Evolutionary conservation across 1,140 invertebrate genomes (phyloP).

Genomic region (Laodelphax striatellus): DNA sequence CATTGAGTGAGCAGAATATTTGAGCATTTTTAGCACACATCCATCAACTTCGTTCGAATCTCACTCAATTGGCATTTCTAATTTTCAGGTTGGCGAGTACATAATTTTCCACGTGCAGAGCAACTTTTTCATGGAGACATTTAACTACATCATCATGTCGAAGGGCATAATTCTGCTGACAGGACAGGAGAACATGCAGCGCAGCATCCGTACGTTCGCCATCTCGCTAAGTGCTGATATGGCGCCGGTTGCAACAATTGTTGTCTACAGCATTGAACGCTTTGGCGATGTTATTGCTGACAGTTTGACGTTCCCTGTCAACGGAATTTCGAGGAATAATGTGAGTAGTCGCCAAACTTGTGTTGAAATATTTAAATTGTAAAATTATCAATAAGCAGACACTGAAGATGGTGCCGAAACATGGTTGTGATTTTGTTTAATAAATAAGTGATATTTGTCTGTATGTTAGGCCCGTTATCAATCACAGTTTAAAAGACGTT

Average conservation of each 20-base stretch:
- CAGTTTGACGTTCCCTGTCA: conserved; percentile 86
- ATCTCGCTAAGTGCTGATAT: conserved; percentile 84
- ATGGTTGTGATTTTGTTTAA: too few relatives aligned
- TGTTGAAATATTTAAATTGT: too few relatives aligned
- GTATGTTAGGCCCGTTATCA: too few relatives aligned
- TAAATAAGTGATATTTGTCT: too few relatives aligned
- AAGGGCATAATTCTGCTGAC: conserved; percentile 69
- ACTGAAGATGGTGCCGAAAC: too few relatives aligned
- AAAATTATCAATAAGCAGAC: too few relatives aligned
- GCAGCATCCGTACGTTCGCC: conserved; percentile 70
- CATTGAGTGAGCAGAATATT: too few relatives aligned
- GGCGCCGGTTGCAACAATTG: conserved; percentile 80
- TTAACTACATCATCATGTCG: conserved; percentile 83
- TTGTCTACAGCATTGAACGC: conserved; percentile 76
- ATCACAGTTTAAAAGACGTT: too few relatives aligned
- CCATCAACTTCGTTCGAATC: too few relatives aligned
- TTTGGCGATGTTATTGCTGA: conserved; percentile 82
- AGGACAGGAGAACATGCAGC: conserved; percentile 55
- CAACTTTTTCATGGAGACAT: conserved; percentile 79
- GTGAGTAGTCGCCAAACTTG: conserved; percentile 33
- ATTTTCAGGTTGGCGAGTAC: conserved; percentile 73
- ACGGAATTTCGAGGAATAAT: conserved; percentile 86
- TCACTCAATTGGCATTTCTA: too few relatives aligned
- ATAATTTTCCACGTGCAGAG: conserved; percentile 88
- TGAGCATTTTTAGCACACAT: too few relatives aligned